These are phyloP conservation scores for Thysanoteuthis rhombus DNA, from an alignment of 2,888 invertebrate genomes.

Conservation along the genomic window DNA sequence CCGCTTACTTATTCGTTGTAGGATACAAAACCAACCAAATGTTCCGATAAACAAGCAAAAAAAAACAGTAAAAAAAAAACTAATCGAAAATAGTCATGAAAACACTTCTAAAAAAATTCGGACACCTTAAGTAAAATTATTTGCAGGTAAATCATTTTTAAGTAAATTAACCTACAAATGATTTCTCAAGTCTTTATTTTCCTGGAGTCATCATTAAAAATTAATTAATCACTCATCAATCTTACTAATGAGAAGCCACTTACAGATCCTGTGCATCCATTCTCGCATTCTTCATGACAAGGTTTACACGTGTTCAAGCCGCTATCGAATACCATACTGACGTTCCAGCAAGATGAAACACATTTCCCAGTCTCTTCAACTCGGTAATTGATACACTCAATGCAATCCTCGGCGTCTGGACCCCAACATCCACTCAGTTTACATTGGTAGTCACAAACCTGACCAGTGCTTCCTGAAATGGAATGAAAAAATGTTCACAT, in stretches of 20 bases:
- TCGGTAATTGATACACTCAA: conserved; percentile 16
- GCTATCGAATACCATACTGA: conserved; percentile 18
- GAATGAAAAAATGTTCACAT: background rate
- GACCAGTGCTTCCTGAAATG: conserved; percentile 16
- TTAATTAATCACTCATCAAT: background rate
- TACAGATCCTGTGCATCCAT: background rate
- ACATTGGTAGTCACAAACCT: conserved; percentile 21
- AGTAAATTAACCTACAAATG: no score
- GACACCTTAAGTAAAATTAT: no score
- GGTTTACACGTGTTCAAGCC: conserved; percentile 19
- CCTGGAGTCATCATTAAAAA: no score
- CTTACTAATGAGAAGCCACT: background rate
- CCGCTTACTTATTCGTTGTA: no score
- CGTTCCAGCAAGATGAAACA: conserved; percentile 21
- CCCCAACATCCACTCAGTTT: conserved; percentile 19
- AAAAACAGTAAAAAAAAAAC: no score
- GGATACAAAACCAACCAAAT: no score
- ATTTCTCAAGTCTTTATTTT: no score
- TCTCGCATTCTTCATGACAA: background rate
- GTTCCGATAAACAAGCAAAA: no score
- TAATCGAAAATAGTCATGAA: no score
- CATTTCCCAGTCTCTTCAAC: conserved; percentile 15
- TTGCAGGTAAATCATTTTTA: no score
- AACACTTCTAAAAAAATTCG: no score
- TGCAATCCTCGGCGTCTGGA: conserved; percentile 18